Evolutionary conservation across 1,140 invertebrate species (phyloP).

Genomic region (Periplaneta americana): DNA sequence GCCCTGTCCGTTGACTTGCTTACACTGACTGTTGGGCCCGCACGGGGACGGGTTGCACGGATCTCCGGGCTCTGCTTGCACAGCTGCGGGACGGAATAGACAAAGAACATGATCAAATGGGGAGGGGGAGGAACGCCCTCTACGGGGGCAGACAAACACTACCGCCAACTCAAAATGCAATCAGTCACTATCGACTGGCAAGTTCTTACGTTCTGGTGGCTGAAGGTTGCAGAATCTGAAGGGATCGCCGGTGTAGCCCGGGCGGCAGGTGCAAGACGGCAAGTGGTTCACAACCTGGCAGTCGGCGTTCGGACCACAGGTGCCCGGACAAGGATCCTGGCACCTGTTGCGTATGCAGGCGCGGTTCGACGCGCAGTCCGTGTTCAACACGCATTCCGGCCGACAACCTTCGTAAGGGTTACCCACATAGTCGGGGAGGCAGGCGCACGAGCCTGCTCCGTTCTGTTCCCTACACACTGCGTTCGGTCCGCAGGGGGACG

Average conservation of each 20-base stretch:
- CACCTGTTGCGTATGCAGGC: conserved; percentile 56
- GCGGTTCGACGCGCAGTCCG: conserved; percentile 53
- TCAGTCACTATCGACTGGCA: background rate
- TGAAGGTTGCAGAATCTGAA: conserved; percentile 45
- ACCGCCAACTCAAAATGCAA: conserved; percentile 30
- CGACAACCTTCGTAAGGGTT: conserved; percentile 65
- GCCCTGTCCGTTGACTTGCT: conserved; percentile 28
- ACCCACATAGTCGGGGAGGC: conserved; percentile 59
- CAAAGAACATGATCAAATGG: conserved; percentile 29
- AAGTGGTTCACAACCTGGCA: conserved; percentile 63
- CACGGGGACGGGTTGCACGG: conserved; percentile 37
- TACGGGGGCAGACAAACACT: too few species aligned
- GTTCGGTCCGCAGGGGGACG: conserved; percentile 65
- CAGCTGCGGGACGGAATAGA: conserved; percentile 15
- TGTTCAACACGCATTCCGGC: conserved; percentile 57
- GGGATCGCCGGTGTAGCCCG: conserved; percentile 48
- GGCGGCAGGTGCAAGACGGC: conserved; percentile 40
- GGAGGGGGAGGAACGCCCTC: conserved; percentile 24
- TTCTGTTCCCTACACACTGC: conserved; percentile 55
- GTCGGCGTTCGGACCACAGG: conserved; percentile 57
- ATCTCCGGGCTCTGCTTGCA: conserved; percentile 23
- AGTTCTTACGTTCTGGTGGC: conserved; percentile 28
- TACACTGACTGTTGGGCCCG: conserved; percentile 38
- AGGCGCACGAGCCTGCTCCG: conserved; percentile 57
- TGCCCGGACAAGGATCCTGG: conserved; percentile 57